Evolutionary conservation across 2,888 invertebrate genomes (phyloP).

Genomic region (Lagria hirta): DNA sequence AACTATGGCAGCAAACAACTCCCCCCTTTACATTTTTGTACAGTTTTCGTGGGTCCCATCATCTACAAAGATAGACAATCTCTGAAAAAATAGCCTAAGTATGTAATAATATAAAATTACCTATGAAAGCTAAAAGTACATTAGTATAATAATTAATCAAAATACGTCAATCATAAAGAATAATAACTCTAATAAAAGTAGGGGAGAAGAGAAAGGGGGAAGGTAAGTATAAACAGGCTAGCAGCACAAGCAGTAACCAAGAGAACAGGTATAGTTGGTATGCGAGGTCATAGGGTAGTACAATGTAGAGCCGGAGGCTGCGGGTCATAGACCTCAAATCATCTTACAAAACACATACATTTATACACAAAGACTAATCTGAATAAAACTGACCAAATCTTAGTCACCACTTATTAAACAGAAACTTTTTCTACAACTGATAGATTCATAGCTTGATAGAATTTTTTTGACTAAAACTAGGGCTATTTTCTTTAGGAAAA

Average conservation of each 20-base stretch:
- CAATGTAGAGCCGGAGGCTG: slow-evolving; percentile 50
- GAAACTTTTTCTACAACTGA: slow-evolving; percentile 4
- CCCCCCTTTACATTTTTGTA: too few relatives aligned
- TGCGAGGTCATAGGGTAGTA: slow-evolving; percentile 55
- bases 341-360: slow-evolving; percentile 32
- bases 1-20: too few relatives aligned
- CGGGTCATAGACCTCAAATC: slow-evolving; percentile 50
- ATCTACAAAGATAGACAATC: too few relatives aligned
- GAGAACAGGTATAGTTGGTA: slow-evolving; percentile 51
- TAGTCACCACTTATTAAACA: too few relatives aligned
- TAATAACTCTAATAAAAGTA: slow-evolving; percentile 31
- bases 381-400: too few relatives aligned
- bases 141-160: slow-evolving; percentile 8
- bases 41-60: too few relatives aligned
- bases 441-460: too few relatives aligned
- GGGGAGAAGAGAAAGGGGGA: slow-evolving; percentile 14
- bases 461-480: too few relatives aligned
- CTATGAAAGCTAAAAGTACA: too few relatives aligned
- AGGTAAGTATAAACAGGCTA: slow-evolving; percentile 18
- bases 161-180: slow-evolving; percentile 36
- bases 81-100: too few relatives aligned
- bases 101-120: too few relatives aligned
- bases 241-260: slow-evolving; percentile 35
- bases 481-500: too few relatives aligned
- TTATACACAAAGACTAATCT: slow-evolving; percentile 33